These are phyloP conservation scores for Synanceia verrucosa DNA, from an alignment of 2,797 vertebrate species.

Conservation along the genomic window DNA sequence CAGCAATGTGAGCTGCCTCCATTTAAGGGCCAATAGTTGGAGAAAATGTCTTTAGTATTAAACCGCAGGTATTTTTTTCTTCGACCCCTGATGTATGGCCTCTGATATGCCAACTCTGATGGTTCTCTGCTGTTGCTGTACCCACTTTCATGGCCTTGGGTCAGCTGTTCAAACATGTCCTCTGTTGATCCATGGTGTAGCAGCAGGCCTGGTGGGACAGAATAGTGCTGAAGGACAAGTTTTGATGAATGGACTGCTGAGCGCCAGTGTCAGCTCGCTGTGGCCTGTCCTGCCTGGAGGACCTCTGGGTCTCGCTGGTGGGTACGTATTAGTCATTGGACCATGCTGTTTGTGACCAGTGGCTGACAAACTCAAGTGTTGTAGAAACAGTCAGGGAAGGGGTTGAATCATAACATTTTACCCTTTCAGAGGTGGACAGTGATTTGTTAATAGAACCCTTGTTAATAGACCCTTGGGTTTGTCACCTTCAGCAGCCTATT, in stretches of 20 bases:
- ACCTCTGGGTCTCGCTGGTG: constrained; percentile 38
- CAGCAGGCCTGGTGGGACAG: constrained; percentile 57
- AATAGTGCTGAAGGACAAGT: constrained; percentile 62
- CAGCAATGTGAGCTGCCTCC: constrained; percentile 1
- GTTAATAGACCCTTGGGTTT: neutral
- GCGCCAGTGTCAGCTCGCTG: constrained; percentile 37
- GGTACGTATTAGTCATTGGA: constrained; percentile 55
- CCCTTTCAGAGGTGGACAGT: neutral
- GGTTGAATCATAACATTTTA: neutral
- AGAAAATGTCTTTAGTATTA: constrained; percentile 10
- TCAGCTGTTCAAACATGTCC: constrained; percentile 71
- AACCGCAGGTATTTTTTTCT: constrained; percentile 44
- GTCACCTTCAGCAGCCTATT: neutral
- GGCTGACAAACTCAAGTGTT: constrained; percentile 22
- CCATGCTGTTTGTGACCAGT: constrained; percentile 22
- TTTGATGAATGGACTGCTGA: constrained; percentile 69
- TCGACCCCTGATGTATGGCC: constrained; percentile 28
- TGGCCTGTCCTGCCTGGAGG: constrained; percentile 60
- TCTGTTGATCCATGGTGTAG: constrained; percentile 64
- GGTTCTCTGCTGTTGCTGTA: constrained; percentile 39
- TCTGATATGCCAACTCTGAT: constrained; percentile 27
- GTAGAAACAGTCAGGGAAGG: neutral
- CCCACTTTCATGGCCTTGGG: constrained; percentile 58
- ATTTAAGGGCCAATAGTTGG: neutral
- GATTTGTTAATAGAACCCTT: neutral